Base-by-base conservation (phyloP, 2,888 invertebrate species). In the Ligdia adustata region DNA sequence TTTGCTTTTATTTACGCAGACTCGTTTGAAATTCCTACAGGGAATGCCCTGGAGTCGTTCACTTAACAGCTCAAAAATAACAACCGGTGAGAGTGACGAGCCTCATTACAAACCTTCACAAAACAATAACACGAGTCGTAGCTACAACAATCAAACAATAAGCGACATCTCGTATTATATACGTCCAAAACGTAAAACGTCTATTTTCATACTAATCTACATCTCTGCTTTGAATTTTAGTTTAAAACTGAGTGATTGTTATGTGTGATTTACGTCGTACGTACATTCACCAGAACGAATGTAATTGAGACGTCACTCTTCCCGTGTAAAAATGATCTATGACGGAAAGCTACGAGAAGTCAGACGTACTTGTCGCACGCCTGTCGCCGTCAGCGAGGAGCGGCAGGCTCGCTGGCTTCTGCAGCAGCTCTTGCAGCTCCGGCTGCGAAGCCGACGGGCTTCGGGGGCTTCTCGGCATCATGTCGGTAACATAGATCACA, bases 391-490 rank as follows among this genome's bases (percentile, higher is more conserved):
- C 77, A 7, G 64, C 60, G 15, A 77, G 48, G 28, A 79, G 69
- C 40, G 74, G 70, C 35, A 73, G 64, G 58, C 71, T 70, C 61
- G 63, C 66, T 12, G 83, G 80, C 57, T 84, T 87, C 62, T 83
- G 83, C 44, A 90, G 73, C 51, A 90, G 62, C 59, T 86, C 89
- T 66, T 90, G 79, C 57, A 89, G 71, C 73, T 90, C 89, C 15
- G 86, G 77, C 64, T 74, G 80, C 31, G 70, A 63, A 43, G 64
- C 70, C 18, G 57, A 27, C 13, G 74, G 72, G n/a, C n/a, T n/a
- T n/a, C n/a, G n/a, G 11, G 73, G 78, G 46, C 57, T 72, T 49
- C 65, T 79, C 15, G 79, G 56, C 62, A 82, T 85, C 88, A 88
- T 88, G 16, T 62, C 70, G 20, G 43, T 43, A 42, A 40, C 24